Conservation (phyloP, 2,888 invertebrate species). For the Ormyrus rosae region DNA sequence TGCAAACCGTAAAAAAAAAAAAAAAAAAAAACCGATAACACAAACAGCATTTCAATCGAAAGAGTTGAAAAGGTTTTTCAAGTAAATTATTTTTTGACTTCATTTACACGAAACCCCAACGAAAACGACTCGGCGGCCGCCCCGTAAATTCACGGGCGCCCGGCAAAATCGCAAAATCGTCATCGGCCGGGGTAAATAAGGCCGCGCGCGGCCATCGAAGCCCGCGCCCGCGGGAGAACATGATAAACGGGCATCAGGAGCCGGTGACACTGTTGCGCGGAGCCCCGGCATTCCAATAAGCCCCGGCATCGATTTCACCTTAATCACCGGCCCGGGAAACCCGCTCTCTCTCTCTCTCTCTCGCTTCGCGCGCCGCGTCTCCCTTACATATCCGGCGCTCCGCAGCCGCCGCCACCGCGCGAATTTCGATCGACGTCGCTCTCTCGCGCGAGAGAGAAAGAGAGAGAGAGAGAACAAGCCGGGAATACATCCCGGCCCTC, state of each 20-base stretch:
- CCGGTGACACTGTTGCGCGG: neutral
- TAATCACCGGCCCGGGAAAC: slow-evolving; percentile 15
- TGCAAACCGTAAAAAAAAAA: too few relatives aligned
- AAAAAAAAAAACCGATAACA: too few relatives aligned
- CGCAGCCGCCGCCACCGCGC: neutral
- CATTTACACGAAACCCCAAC: too few relatives aligned
- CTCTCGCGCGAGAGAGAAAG: neutral
- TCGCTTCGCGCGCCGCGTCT: neutral
- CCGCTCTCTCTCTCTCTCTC: neutral
- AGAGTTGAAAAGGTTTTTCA: too few relatives aligned
- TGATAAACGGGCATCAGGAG: slow-evolving; percentile 11
- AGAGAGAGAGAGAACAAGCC: neutral
- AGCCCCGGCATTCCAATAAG: slow-evolving; percentile 34
- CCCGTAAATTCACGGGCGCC: too few relatives aligned
- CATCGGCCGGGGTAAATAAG: too few relatives aligned
- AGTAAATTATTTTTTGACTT: too few relatives aligned
- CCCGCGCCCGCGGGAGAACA: slow-evolving; percentile 6
- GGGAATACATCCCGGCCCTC: neutral
- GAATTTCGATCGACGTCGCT: neutral
- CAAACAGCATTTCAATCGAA: too few relatives aligned
- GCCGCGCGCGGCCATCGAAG: too few relatives aligned
- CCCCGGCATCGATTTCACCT: slow-evolving; percentile 44
- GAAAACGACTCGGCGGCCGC: too few relatives aligned
- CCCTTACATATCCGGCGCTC: neutral
- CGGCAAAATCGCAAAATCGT: too few relatives aligned